Percentiles rank a stretch among this genome's conserved stretches.
Conservation (phyloP, 2,888 invertebrate genomes). For the Malthinus flaveolus region DNA sequence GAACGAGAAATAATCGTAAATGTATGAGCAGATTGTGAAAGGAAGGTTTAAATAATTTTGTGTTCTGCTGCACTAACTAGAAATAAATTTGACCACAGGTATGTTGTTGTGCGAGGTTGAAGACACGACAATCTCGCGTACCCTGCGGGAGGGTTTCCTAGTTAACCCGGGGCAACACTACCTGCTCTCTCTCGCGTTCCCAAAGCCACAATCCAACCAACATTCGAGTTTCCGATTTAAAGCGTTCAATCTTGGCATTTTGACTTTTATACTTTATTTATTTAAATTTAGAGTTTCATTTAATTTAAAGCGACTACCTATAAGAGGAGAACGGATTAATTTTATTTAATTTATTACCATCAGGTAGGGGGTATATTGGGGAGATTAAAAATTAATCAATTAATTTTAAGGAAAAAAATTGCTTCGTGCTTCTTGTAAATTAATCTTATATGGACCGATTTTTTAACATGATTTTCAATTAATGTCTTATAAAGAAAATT, state of each 20-base stretch:
- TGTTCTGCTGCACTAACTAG: constrained; percentile 11
- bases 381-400: no score
- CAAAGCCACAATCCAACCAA: constrained; percentile 41
- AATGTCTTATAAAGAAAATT: no score
- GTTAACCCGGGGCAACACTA: constrained; percentile 51
- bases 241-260: constrained; percentile 11
- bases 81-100: constrained; percentile 23
- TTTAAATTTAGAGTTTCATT: no score
- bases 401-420: no score
- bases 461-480: no score
- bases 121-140: constrained; percentile 34
- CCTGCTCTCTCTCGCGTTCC: constrained; percentile 32
- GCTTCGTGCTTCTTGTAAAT: no score
- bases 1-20: not conserved
- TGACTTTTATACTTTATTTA: constrained; percentile 12
- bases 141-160: constrained; percentile 54
- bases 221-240: constrained; percentile 32
- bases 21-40: no score
- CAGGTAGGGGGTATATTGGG: no score
- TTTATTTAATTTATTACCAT: no score
- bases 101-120: constrained; percentile 23
- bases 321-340: no score
- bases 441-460: no score
- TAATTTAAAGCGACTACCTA: no score
- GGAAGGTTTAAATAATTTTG: not conserved